Conservation (phyloP, 2,113 vertebrate genomes). For the Smithornis capensis region DNA sequence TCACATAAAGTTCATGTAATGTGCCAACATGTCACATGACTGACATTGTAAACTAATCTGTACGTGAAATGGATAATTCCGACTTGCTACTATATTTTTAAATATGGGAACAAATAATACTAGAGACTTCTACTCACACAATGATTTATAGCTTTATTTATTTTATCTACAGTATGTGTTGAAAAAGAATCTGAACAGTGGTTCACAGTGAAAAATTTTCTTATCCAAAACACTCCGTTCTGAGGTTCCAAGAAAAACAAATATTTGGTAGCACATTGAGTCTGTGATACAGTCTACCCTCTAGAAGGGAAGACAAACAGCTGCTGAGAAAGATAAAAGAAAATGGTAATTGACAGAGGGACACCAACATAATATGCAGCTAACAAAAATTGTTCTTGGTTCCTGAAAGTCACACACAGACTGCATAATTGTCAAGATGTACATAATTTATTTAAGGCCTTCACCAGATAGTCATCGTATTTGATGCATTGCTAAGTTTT, state of each 20-base stretch:
- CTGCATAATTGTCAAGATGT: neutral
- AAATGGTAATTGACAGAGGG: slow-evolving; percentile 7
- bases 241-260: slow-evolving; percentile 41
- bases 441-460: neutral
- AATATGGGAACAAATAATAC: neutral
- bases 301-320: slow-evolving; percentile 46
- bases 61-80: neutral
- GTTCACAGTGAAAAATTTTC: neutral
- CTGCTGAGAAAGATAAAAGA: slow-evolving; percentile 50
- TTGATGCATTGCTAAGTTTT: neutral
- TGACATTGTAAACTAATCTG: neutral
- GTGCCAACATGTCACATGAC: neutral
- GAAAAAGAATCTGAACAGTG: neutral
- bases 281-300: neutral
- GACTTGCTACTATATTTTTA: neutral
- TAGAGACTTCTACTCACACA: neutral
- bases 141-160: neutral
- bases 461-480: neutral
- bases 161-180: neutral
- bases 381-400: neutral
- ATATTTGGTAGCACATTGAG: slow-evolving; percentile 28
- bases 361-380: neutral
- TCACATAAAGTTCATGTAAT: neutral
- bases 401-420: neutral
- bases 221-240: neutral